Evolutionary conservation across 1,140 invertebrate species (phyloP), one percentile per base, ranked within the genome.

Genomic region (Drosophila ercepeae): DNA sequence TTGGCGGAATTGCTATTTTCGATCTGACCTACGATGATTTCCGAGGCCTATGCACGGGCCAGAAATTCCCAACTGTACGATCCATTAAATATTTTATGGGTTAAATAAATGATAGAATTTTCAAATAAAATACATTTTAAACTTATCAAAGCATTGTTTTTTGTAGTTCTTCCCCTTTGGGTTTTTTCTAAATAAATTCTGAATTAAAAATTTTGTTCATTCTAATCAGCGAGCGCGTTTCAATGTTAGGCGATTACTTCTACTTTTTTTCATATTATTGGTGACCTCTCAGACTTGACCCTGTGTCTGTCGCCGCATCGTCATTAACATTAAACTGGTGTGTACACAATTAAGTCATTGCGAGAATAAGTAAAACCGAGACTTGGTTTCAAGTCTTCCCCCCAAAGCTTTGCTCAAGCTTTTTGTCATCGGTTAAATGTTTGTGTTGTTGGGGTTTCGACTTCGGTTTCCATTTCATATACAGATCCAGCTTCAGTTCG

Each of bases 21-120:
- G 97, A 98, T 68, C 83, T 97, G 1, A 95, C 95, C 1, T 91
- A 96, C 83, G 97, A 98, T 55, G 97, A 98, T 78, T 97, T 96
- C 91, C 93, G 95, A 21, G 96, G 96, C 11, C 92, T 95, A 0
- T 97, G 96, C 91, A 95, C 93, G 1, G 95, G 95, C 0, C 94
- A 95, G 71, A 96, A 95, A 76, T 97, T 93, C 75, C 95, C 95
- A 0, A 94, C 96, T 29, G 86, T 96, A 16, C 93, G 94, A 36
- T 92, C 93, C 0, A 91, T 92, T 25, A 93, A 93, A 90, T 93
- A 93, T 25, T 77, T 88, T 46, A 46, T 84, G 41, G 42, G 14
- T 5, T 41, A n/a, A 51, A 42, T n/a, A 11, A 39, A 14, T 34
- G 13, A n/a, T 13, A 34, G n/a, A 34, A 3, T 13, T 34, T 34